Percentiles rank a stretch among this genome's conserved stretches.
phyloP scores from a whole-genome alignment of 2,888 invertebrate species.

The Philhelius pedissequus region DNA sequence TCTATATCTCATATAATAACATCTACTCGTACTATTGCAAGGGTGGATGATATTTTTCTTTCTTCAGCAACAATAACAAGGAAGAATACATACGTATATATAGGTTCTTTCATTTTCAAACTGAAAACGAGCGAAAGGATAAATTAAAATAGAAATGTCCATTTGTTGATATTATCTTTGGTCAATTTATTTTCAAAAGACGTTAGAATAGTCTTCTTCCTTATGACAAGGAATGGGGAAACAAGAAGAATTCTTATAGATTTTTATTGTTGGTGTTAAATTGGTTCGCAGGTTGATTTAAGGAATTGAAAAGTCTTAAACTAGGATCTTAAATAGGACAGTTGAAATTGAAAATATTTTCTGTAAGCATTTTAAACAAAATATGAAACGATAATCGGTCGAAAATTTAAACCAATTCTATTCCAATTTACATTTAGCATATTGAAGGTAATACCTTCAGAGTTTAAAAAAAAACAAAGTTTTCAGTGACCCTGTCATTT shows the following conservation, averaged over 20 bases:
- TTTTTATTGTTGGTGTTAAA: background rate
- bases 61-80: slow-evolving; percentile 40
- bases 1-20: background rate
- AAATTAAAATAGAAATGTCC: slow-evolving; percentile 4
- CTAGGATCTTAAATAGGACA: too few species aligned
- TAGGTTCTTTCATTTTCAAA: slow-evolving; percentile 4
- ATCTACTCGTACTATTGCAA: background rate
- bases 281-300: background rate
- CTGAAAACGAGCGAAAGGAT: slow-evolving; percentile 50
- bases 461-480: too few species aligned
- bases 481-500: too few species aligned
- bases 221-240: slow-evolving; percentile 2
- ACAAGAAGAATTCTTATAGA: background rate
- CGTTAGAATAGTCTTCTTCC: slow-evolving; percentile 58
- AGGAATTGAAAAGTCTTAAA: too few species aligned
- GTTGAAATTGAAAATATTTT: too few species aligned
- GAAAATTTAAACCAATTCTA: too few species aligned
- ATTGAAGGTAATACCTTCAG: too few species aligned
- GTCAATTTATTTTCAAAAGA: slow-evolving; percentile 66
- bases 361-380: too few species aligned
- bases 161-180: slow-evolving; percentile 59
- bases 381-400: too few species aligned
- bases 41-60: slow-evolving; percentile 37
- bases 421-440: too few species aligned
- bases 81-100: background rate